These are phyloP conservation scores for Macroramphosus scolopax DNA, from an alignment of 2,797 vertebrate species.

Conservation along the genomic window DNA sequence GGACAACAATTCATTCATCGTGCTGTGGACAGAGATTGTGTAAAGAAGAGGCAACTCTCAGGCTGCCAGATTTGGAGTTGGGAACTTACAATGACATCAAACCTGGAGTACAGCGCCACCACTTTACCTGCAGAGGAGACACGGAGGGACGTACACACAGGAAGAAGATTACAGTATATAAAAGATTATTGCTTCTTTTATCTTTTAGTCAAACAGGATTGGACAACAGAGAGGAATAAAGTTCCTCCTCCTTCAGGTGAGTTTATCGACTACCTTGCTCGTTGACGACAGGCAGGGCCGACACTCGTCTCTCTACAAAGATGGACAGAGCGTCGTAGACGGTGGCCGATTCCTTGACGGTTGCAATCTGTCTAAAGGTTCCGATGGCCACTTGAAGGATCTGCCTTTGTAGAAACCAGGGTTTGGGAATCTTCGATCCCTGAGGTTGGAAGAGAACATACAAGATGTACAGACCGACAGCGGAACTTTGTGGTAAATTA, in stretches of 20 bases:
- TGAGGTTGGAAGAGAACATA: too few relatives aligned
- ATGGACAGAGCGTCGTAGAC: conserved; percentile 85
- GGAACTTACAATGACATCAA: conserved; percentile 94
- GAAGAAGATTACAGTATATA: neutral
- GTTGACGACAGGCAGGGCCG: conserved; percentile 89
- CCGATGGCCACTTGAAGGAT: conserved; percentile 88
- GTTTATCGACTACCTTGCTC: conserved; percentile 74
- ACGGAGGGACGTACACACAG: neutral
- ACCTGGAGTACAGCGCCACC: conserved; percentile 93
- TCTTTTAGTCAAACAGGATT: too few relatives aligned
- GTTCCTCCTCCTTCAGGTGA: too few relatives aligned
- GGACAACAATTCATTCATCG: too few relatives aligned
- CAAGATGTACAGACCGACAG: too few relatives aligned
- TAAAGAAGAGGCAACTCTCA: too few relatives aligned
- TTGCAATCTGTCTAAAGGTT: conserved; percentile 87
- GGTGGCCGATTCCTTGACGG: conserved; percentile 83
- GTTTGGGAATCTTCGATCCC: conserved; percentile 87
- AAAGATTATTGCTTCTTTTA: too few relatives aligned
- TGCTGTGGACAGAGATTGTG: too few relatives aligned
- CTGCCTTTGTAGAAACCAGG: conserved; percentile 85
- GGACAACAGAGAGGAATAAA: too few relatives aligned
- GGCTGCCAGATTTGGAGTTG: neutral
- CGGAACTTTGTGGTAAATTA: neutral
- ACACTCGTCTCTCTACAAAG: conserved; percentile 93
- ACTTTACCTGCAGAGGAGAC: conserved; percentile 81